Evolutionary conservation across 2,797 vertebrate genomes (phyloP), one percentile per base, ranked within the genome.

Genomic region (Nyctalus aviator): DNA sequence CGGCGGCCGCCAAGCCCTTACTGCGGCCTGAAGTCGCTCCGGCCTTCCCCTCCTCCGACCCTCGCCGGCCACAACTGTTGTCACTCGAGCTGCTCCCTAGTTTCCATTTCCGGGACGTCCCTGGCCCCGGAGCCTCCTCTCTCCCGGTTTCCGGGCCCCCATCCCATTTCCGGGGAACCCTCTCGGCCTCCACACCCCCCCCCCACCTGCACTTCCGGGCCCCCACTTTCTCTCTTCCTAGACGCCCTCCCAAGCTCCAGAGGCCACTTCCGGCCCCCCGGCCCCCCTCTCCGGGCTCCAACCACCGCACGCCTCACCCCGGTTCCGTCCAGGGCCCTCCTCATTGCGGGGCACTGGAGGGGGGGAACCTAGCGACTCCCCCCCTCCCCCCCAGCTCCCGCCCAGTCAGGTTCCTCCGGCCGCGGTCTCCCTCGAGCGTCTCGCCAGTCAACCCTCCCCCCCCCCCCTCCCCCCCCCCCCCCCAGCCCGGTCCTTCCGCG

Each of bases 201-300:
- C 95, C 95, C 94, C 96, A 96, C 94, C 95, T 96, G 97, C 94
- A 97, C 96, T 97, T 97, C 97, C 97, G 97, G 96, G 96, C 96
- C 96, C 97, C 96, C 97, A 95, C 96, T 96, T 96, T 95, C 94
- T 78, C 87, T 20, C 97, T 95, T 95, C 96, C 96, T 88, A 85
- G 93, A 95, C 95, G 90, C 93, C 96, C 95, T 93, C 44, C 94
- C 94, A 41, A 76, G 90, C 82, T 92, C 82, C 95, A 4, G 13
- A 87, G 35, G 85, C 93, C 96, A 95, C 93, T 95, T 96, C 96
- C 94, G 95, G 94, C 78, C 81, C 91, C 93, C 91, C 73, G 13
- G 8, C 11, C 66, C 75, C 11, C 66, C 78, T 86, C 75, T 35
- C 79, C 7, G 84, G 50, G 64, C 72, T 53, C 83, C 90, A 13